A percentile compares a stretch with the other conserved stretches of the same genome.
phyloP scores from a whole-genome alignment of 2,797 vertebrate species.

The Bovichtus variegatus region DNA sequence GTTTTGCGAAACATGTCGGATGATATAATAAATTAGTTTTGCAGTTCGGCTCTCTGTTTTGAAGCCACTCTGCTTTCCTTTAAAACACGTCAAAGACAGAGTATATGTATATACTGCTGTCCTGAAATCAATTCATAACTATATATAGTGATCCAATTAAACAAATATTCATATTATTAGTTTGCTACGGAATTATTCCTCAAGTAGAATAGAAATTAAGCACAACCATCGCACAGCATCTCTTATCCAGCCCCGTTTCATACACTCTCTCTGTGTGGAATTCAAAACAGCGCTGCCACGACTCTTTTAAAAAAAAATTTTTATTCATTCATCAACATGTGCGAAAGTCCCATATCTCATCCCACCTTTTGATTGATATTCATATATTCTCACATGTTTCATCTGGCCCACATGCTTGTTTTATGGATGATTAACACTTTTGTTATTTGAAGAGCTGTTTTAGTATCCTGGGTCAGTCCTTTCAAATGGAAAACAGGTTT shows the following conservation, averaged over 20 bases:
- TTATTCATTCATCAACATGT: slow-evolving; percentile 64
- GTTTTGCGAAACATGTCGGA: slow-evolving; percentile 16
- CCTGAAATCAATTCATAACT: not conserved
- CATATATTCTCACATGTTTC: slow-evolving; percentile 72
- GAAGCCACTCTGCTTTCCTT: not conserved
- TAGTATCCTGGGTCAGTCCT: slow-evolving; percentile 71
- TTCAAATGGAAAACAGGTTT: slow-evolving; percentile 86
- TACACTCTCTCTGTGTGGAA: slow-evolving; percentile 15
- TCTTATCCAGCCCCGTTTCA: not conserved
- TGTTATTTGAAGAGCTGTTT: slow-evolving; percentile 76
- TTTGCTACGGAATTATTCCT: not conserved
- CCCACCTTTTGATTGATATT: slow-evolving; percentile 78
- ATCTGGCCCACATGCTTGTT: slow-evolving; percentile 68
- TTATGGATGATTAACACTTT: slow-evolving; percentile 78
- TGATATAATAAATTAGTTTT: slow-evolving; percentile 23
- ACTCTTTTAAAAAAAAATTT: slow-evolving; percentile 39
- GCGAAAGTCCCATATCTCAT: slow-evolving; percentile 31
- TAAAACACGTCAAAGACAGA: not conserved
- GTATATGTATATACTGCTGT: not conserved
- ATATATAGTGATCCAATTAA: not conserved
- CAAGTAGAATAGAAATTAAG: not conserved
- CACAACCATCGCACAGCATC: not conserved
- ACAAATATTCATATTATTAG: slow-evolving; percentile 1
- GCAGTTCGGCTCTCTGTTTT: not conserved
- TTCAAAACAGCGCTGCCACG: slow-evolving; percentile 14